phyloP scores from a whole-genome alignment of 2,113 vertebrate species.

The Cyprinodon brontotheroides region DNA sequence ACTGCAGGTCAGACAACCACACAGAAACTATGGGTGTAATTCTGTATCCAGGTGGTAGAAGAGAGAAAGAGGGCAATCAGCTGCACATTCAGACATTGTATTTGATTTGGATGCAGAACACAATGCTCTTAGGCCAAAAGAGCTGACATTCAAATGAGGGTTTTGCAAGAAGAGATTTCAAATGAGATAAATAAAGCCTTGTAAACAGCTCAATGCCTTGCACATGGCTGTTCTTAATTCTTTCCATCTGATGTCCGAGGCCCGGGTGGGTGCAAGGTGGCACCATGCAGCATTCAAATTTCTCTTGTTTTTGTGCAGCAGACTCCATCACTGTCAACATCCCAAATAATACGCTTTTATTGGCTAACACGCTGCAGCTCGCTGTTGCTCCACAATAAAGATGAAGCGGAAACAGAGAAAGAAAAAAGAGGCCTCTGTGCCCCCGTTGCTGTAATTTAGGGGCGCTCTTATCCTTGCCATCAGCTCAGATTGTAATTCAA shows the following conservation, averaged over 20 bases:
- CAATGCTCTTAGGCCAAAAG: conserved; percentile 21
- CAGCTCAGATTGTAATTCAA: conserved; percentile 83
- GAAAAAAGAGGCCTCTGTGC: conserved; percentile 54
- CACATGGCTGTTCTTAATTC: conserved; percentile 45
- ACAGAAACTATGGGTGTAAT: conserved; percentile 43
- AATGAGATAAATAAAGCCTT: conserved; percentile 55
- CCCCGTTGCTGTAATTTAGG: conserved; percentile 77
- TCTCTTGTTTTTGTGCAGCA: conserved; percentile 70
- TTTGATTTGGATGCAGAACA: conserved; percentile 47
- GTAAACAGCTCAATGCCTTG: conserved; percentile 50
- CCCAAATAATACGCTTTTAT: conserved; percentile 77
- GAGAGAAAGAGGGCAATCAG: conserved; percentile 6
- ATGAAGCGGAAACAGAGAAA: conserved; percentile 54
- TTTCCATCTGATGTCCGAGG: conserved; percentile 45
- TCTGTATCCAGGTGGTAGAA: conserved; percentile 18
- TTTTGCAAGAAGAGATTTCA: conserved; percentile 51
- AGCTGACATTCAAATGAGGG: conserved; percentile 65
- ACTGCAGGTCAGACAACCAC: conserved; percentile 47
- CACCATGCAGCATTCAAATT: conserved; percentile 65
- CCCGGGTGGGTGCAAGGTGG: conserved; percentile 39
- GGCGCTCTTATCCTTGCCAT: conserved; percentile 78
- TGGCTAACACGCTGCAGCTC: conserved; percentile 54
- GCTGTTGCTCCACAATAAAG: conserved; percentile 61
- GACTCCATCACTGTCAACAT: conserved; percentile 65
- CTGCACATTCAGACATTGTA: conserved; percentile 18